These are phyloP conservation scores for Listronotus oregonensis DNA, from an alignment of 1,140 invertebrate species.

Conservation along the genomic window DNA sequence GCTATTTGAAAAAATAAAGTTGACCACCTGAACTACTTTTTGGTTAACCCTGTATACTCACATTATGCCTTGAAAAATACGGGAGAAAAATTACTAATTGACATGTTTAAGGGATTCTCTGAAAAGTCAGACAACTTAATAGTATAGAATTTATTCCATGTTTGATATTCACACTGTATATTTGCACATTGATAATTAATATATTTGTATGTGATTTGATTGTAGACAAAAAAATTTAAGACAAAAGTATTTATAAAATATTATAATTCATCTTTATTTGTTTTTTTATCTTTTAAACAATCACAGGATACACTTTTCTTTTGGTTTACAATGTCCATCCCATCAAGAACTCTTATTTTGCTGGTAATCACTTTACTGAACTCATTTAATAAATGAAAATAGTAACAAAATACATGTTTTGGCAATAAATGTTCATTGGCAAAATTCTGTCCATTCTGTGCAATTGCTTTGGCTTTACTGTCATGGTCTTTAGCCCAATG, in stretches of 20 bases:
- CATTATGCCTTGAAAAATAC: too few species aligned
- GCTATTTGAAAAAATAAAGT: too few species aligned
- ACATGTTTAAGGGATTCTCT: too few species aligned
- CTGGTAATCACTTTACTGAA: constrained; percentile 73
- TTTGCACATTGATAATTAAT: too few species aligned
- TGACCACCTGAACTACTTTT: too few species aligned
- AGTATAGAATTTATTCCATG: too few species aligned
- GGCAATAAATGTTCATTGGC: constrained; percentile 81
- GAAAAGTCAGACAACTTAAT: too few species aligned
- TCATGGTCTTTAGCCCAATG: constrained; percentile 83
- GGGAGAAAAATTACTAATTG: too few species aligned
- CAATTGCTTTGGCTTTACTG: constrained; percentile 71
- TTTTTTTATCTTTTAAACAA: constrained; percentile 43
- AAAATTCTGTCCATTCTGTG: constrained; percentile 73
- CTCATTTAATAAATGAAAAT: constrained; percentile 79
- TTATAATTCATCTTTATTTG: constrained; percentile 59
- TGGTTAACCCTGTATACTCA: too few species aligned
- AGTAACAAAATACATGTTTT: constrained; percentile 88
- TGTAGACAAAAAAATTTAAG: constrained; percentile 1
- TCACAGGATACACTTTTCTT: constrained; percentile 62
- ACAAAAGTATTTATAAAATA: constrained; percentile 10
- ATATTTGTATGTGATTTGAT: too few species aligned
- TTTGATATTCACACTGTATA: too few species aligned
- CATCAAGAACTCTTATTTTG: constrained; percentile 64
- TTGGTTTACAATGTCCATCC: constrained; percentile 78